Evolutionary conservation across 2,888 invertebrate genomes (phyloP).

Genomic region (Deladenus siricidicola): DNA sequence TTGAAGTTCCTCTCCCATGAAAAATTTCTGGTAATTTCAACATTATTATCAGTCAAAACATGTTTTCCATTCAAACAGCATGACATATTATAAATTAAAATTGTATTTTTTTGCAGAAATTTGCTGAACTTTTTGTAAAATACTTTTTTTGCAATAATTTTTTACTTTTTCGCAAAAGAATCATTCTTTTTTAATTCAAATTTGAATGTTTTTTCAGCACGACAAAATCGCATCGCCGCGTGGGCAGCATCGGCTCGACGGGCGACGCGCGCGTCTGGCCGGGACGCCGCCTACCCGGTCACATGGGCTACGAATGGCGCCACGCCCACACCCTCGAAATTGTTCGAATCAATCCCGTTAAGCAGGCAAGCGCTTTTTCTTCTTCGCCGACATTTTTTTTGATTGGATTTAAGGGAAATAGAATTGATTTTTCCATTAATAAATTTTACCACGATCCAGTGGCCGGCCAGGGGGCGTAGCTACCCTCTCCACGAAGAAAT

Average conservation of each 20-base stretch:
- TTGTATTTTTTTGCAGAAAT: not conserved
- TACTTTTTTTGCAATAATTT: no score
- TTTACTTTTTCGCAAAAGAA: not conserved
- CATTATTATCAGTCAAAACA: not conserved
- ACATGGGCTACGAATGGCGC: constrained; percentile 52
- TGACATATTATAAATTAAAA: not conserved
- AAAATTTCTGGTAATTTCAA: no score
- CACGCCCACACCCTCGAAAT: constrained; percentile 44
- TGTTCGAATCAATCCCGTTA: constrained; percentile 45
- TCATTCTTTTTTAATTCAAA: not conserved
- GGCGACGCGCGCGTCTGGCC: constrained; percentile 51
- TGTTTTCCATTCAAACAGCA: not conserved
- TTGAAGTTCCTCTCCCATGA: no score
- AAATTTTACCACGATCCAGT: no score
- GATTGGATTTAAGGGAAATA: not conserved
- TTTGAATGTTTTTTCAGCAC: constrained; percentile 36
- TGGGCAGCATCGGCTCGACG: constrained; percentile 47
- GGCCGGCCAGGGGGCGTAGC: no score
- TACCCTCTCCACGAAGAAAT: no score
- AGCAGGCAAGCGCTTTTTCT: constrained; percentile 23
- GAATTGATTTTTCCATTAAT: no score
- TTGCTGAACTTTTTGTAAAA: not conserved
- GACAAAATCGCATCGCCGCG: constrained; percentile 50
- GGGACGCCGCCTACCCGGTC: constrained; percentile 49
- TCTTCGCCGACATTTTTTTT: not conserved